Evolutionary conservation across 2,888 invertebrate genomes (phyloP), one percentile per base, ranked within the genome.

Genomic region (Phyto melanocephala): DNA sequence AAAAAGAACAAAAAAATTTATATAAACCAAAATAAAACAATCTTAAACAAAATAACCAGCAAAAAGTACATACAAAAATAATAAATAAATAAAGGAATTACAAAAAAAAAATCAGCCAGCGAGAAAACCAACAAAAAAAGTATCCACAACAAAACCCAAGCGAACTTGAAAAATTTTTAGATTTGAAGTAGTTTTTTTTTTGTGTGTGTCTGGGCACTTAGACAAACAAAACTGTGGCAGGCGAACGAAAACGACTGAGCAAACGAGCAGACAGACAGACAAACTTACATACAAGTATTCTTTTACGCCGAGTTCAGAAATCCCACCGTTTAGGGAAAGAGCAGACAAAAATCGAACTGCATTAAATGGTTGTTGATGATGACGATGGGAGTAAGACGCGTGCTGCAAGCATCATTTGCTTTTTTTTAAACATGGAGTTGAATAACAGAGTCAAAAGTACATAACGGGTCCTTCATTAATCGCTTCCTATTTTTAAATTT

Each of bases 141-240:
- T 70, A 37, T 17, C 13, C 42, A 56, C 71, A 81, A 77, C 67
- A 81, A 72, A 81, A 71, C 72, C 68, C 72, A 77, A 72, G 67
- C 81, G 77, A 81, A 81, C 81, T 81, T 81, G 81, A 81, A 81
- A 76, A 72, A 11, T 67, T 76, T 79, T 67, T 67, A 42, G 67
- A 72, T 67, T 72, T 72, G 35, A 60, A 79, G 72, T 68, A 67
- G 52, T 75, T 67, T 67, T 75, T 24, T 75, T 75, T 24, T 20
- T 28, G 28, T 42, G n/a, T n/a, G 15, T 42, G 42, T 42, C 62
- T 10, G n/a, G 35, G 37, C 52, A 52, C 68, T 77, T 22, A 17
- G 68, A 70, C 45, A 77, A 70, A 70, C 45, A 70, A 67, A 77
- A 77, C 70, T 70, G 35, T 62, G 77, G 77, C 70, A 77, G 17